Base-by-base conservation (phyloP, 2,888 invertebrate genomes). In the Strigamia maritima region DNA sequence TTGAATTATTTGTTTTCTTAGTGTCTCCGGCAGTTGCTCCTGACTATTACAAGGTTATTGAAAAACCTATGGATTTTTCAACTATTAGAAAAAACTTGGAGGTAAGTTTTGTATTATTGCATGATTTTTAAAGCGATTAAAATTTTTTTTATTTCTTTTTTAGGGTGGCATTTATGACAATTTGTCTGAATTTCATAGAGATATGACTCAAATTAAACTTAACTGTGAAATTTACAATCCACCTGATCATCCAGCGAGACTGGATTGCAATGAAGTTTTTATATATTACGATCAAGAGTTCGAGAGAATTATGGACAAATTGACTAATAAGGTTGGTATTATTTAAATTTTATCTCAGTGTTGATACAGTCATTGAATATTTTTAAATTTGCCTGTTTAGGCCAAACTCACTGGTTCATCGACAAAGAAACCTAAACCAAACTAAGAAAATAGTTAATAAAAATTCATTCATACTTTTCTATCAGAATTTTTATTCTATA, bases 31-130 rank as follows among this genome's bases (percentile, higher is more conserved):
- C 82, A 26, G 86, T 85, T 82, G 86, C 85, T 6, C 86, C 86
- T 22, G 86, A 85, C 80, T 86, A 86, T 80, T 85, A 85, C 80
- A 82, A 83, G n/a, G 84, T 86, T 76, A 83, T 86, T 16, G 83
- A 84, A 77, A 83, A 82, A 44, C 86, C 86, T 3, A 86, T 86
- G 86, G 86, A 86, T 81, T 86, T 86, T 81, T 83, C 84, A 77
- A 85, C 85, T 1, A 84, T 86, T 65, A 84, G 83, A 79, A 85
- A 83, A 81, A 86, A 85, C 80, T 81, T 86, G 4, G 86, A 86
- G 83, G 86, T 86, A 81, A 24, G 8, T 22, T 74, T 74, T 74
- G 74, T 24, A 4, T 6, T 24, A 16, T 16, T 28, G n/a, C n/a
- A n/a, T 75, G 28, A 6, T 35, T 24, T 22, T 1, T 12, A 22